phyloP scores from a whole-genome alignment of 2,888 invertebrate genomes.

The Cerceris rybyensis region DNA sequence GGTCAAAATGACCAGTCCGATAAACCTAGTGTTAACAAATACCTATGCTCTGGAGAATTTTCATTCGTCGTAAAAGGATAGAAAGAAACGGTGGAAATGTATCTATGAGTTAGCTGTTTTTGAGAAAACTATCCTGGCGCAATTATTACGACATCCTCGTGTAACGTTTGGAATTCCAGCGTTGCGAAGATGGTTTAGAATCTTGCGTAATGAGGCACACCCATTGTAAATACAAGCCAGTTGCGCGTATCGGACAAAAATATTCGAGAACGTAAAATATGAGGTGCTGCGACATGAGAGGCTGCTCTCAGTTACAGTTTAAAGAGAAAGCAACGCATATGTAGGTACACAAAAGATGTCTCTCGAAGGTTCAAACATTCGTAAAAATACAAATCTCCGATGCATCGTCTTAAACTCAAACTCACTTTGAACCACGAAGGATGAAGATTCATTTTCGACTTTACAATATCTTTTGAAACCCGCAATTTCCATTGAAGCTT shows the following conservation, averaged over 20 bases:
- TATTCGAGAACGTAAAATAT: not conserved
- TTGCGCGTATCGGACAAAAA: slow-evolving; percentile 29
- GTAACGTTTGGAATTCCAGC: slow-evolving; percentile 47
- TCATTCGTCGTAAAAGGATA: too few relatives aligned
- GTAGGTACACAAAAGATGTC: too few relatives aligned
- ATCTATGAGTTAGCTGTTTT: not conserved
- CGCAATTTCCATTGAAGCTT: too few relatives aligned
- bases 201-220: slow-evolving; percentile 52
- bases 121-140: slow-evolving; percentile 24
- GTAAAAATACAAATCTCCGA: too few relatives aligned
- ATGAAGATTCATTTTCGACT: too few relatives aligned
- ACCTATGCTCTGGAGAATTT: too few relatives aligned
- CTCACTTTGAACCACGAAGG: too few relatives aligned
- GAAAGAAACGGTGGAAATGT: not conserved
- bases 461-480: too few relatives aligned
- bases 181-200: slow-evolving; percentile 38
- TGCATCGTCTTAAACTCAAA: too few relatives aligned
- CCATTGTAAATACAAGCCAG: slow-evolving; percentile 42
- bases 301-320: not conserved
- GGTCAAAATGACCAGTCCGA: too few relatives aligned
- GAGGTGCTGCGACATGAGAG: not conserved
- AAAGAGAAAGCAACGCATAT: not conserved
- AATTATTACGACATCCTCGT: slow-evolving; percentile 36
- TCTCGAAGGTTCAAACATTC: too few relatives aligned
- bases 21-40: too few relatives aligned